Base-by-base conservation (phyloP, 2,888 invertebrate genomes). In the Lamproptera curius region DNA sequence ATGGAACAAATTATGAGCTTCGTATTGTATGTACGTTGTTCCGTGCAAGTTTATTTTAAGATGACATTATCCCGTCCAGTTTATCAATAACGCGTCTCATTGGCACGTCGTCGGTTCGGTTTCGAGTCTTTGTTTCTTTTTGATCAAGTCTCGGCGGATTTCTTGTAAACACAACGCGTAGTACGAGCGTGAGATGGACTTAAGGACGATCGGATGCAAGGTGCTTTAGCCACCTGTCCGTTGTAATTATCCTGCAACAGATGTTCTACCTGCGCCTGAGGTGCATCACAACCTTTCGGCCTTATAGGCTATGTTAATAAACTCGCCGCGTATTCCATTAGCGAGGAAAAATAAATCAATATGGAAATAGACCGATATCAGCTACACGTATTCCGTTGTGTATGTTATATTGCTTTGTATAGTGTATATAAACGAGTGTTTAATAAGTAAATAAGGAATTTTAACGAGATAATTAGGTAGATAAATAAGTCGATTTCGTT, bases 211-310 rank as follows among this genome's bases (percentile, higher is more conserved):
- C 52, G 68, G 72, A 73, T 73, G 82, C 85, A 85, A 85, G 85
- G 86, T 85, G 87, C 63, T 70, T 63, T 57, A 52, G 61, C 72
- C 86, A 86, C 87, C 86, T 85, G 86, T 83, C 74, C 65, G 65
- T 61, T 35, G 51, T 65, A 77, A 85, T 86, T 82, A 81, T 82
- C 81, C 73, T 63, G 58, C 72, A 83, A 84, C 85, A 86, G 85
- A 86, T 86, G 87, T 58, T 57, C 68, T 85, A 82, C 83, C 79
- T 80, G 80, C 70, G 58, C 51, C 58, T 61, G 61, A 40, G 40
- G 26, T 28, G 41, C 42, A 33, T 57, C 51, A 58, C 47, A 48
- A 50, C 55, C 53, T 42, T 39, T 54, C 52, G 38, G 51, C 53
- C 45, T 56, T 58, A 53, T 52, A n/a, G n/a, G n/a, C n/a, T n/a